A percentile compares a stretch with the other conserved stretches of the same genome.
Conservation (phyloP, 2,113 vertebrate genomes). For the Cichladusa arquata region DNA sequence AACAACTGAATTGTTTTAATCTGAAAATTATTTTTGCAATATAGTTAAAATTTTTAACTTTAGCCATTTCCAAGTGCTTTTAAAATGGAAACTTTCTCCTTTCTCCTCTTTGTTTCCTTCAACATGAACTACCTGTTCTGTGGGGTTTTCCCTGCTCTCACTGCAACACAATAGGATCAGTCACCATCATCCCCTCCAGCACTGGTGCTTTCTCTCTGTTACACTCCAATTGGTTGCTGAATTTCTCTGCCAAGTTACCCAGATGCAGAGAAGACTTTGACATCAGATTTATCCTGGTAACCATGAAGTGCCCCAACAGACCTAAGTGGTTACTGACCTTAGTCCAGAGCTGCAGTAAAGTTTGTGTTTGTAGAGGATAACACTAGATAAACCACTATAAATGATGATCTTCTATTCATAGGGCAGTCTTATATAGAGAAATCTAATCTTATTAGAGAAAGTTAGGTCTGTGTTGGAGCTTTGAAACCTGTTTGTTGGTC, state of each 20-base stretch:
- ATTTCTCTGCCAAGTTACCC: background rate
- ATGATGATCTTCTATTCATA: background rate
- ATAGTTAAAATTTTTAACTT: background rate
- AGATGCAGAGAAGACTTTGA: background rate
- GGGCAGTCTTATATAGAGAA: background rate
- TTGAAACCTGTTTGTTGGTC: background rate
- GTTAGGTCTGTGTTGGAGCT: background rate
- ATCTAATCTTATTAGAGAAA: background rate
- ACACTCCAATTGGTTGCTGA: background rate
- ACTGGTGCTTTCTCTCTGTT: background rate
- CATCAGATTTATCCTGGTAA: background rate
- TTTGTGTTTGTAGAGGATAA: background rate
- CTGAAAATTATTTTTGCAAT: background rate
- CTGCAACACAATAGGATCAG: background rate
- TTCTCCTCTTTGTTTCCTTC: background rate
- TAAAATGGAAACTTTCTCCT: background rate
- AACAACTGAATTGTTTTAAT: background rate
- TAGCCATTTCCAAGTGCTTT: background rate
- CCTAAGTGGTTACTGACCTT: background rate
- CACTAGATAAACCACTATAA: background rate
- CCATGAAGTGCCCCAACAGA: background rate
- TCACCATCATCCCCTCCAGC: background rate
- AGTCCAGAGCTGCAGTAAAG: background rate
- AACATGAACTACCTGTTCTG: background rate
- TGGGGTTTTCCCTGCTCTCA: background rate